A percentile compares a stretch with the other conserved stretches of the same genome.
Evolutionary conservation across 2,797 vertebrate species (phyloP).

Genomic region (Orestias chungarensis): DNA sequence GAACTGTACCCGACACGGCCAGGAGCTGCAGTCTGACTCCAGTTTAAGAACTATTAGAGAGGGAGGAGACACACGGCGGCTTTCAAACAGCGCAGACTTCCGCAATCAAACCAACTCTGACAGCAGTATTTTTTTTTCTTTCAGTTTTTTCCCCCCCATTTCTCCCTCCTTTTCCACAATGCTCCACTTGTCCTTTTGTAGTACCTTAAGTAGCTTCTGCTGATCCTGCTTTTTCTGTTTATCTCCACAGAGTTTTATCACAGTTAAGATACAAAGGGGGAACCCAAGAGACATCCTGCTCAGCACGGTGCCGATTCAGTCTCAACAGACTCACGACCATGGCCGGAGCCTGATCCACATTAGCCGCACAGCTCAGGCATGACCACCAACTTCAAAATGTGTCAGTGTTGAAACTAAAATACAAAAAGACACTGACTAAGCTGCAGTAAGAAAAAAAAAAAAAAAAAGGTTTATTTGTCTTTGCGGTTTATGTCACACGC

Average conservation of each 20-base stretch:
- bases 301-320: conserved; percentile 45
- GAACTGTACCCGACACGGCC: conserved; percentile 66
- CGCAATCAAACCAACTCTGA: conserved; percentile 39
- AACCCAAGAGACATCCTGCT: conserved; percentile 50
- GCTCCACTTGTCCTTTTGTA: conserved; percentile 55
- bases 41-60: conserved; percentile 11
- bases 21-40: conserved; percentile 42
- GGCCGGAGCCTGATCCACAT: conserved; percentile 39
- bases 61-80: conserved; percentile 49
- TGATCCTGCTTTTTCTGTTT: conserved; percentile 41
- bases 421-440: neutral
- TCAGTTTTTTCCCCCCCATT: neutral
- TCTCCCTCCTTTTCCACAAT: conserved; percentile 41
- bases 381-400: neutral
- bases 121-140: conserved; percentile 26
- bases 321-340: conserved; percentile 23
- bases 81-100: conserved; percentile 61
- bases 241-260: conserved; percentile 59
- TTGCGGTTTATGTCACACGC: neutral
- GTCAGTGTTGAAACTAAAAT: neutral
- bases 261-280: conserved; percentile 52
- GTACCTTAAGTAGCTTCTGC: conserved; percentile 32
- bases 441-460: neutral
- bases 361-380: neutral
- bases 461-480: too few relatives aligned